Base-by-base conservation (phyloP, 2,888 invertebrate genomes). In the Penaeus monodon region DNA sequence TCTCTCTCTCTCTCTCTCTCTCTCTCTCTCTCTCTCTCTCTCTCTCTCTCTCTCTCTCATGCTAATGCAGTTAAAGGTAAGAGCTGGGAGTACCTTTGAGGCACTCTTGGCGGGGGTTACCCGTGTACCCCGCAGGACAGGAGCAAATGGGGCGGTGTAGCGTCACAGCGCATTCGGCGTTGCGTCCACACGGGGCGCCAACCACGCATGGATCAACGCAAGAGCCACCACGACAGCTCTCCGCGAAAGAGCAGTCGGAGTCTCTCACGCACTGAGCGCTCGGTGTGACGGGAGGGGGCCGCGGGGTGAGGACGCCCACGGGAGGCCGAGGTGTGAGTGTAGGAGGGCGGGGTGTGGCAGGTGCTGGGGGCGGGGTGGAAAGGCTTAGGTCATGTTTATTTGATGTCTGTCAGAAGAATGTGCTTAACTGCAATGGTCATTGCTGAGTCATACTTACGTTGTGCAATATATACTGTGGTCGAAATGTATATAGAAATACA, bases 71-170 rank as follows among this genome's bases (percentile, higher is more conserved):
- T n/a, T 63, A 77, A 49, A 77, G 1, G 33, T 20, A 66, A 63
- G 79, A 78, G 73, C 20, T n/a, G 89, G n/a, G 91, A 88, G 91
- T 91, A 77, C 91, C 91, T 82, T 90, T 89, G 80, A 68, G 65
- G 91, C 97, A 97, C 65, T 97, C 96, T 84, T 70, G 81, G 38
- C 94, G 94, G 8, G 96, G 95, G 93, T 97, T 96, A 14, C 97
- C 97, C 44, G 97, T 93, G 92, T 96, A 95, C 77, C 96, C 96
- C 77, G 95, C 91, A 49, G 94, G 94, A 91, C 97, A 98, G 64
- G 84, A 85, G 81, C 92, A 92, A n/a, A 90, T 90, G 1, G 91
- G 90, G 64, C 90, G 88, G 85, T 92, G 92, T 90, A 94, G 93
- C 80, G 93, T 92, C 0, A 93, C 92, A 95, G 96, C 81, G 95